phyloP scores from a whole-genome alignment of 2,888 invertebrate species.

The Empis livida region DNA sequence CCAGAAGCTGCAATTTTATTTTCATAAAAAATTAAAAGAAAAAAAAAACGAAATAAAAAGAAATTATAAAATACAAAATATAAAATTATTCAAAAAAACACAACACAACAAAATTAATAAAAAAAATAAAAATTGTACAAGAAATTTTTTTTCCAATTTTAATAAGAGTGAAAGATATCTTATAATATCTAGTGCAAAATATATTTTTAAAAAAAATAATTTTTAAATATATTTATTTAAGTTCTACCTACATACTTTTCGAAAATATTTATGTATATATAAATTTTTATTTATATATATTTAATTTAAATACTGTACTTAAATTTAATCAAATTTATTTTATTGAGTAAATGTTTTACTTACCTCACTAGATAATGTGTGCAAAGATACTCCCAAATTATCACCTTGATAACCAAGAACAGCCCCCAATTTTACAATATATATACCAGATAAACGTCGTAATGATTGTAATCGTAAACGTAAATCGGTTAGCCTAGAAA shows the following conservation, averaged over 20 bases:
- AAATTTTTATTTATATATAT: background rate
- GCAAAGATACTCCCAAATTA: constrained; percentile 40
- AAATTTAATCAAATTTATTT: too few species aligned
- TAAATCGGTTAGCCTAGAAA: constrained; percentile 58
- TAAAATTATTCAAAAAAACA: constrained; percentile 7
- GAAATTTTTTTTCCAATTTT: background rate
- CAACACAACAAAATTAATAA: constrained; percentile 11
- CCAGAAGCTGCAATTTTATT: constrained; percentile 54
- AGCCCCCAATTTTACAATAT: constrained; percentile 67
- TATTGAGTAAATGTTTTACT: constrained; percentile 21
- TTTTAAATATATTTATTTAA: background rate
- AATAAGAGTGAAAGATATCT: background rate
- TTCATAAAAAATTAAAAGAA: constrained; percentile 34
- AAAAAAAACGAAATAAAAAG: constrained; percentile 26
- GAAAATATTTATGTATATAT: background rate
- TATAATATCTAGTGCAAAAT: background rate
- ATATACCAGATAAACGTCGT: constrained; percentile 68
- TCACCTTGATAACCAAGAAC: constrained; percentile 59
- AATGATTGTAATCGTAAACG: constrained; percentile 68
- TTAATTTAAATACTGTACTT: background rate
- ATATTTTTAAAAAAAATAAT: background rate
- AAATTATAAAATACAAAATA: constrained; percentile 14
- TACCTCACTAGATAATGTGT: constrained; percentile 45
- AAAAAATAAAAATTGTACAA: constrained; percentile 6
- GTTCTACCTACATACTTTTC: background rate